Percentiles rank a stretch among this genome's conserved stretches.
Evolutionary conservation across 2,113 vertebrate genomes (phyloP).

Genomic region (Balaeniceps rex): DNA sequence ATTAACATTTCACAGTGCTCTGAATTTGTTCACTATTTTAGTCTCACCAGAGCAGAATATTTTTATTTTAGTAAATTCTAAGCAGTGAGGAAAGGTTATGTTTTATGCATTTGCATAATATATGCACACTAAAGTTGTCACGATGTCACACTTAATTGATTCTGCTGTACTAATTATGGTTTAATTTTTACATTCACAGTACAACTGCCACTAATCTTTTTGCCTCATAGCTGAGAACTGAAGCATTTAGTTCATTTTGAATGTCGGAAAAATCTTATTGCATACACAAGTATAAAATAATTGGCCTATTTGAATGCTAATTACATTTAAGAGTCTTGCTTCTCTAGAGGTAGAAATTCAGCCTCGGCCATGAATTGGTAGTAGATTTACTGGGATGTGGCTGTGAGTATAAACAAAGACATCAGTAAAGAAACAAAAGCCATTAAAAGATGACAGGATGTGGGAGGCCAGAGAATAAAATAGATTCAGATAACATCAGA

Average conservation of each 20-base stretch:
- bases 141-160: not conserved
- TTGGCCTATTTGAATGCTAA: not conserved
- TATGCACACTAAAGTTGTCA: not conserved
- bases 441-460: not conserved
- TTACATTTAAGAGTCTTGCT: not conserved
- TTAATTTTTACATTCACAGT: conserved; percentile 11
- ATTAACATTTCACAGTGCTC: not conserved
- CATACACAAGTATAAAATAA: not conserved
- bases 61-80: not conserved
- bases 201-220: not conserved
- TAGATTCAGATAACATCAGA: not conserved
- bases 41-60: not conserved
- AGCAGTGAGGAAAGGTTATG: not conserved
- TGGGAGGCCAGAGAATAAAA: not conserved
- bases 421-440: not conserved
- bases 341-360: not conserved
- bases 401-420: not conserved
- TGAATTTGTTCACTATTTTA: not conserved
- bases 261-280: not conserved
- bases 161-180: not conserved
- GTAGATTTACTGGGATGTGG: not conserved
- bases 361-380: not conserved
- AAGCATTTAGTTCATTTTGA: not conserved
- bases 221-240: not conserved
- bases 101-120: not conserved